Base-by-base conservation (phyloP, 2,888 invertebrate species). In the Volucella zonaria region DNA sequence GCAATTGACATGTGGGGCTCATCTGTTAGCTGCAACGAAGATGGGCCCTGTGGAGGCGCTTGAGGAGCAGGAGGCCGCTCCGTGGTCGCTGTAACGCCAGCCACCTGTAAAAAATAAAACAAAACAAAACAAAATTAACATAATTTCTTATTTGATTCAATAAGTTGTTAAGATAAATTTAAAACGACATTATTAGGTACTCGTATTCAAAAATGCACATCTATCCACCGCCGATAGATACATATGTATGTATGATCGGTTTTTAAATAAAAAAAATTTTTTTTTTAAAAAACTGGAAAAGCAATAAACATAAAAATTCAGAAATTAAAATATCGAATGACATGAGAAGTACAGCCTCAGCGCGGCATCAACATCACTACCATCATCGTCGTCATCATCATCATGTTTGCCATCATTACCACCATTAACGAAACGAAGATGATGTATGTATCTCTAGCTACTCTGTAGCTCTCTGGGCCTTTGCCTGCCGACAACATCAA, bases 1-100 rank as follows among this genome's bases (percentile, higher is more conserved):
- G 89, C 91, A 92, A 92, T 92, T 91, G 92, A 92, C 92, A 92
- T 92, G 90, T 92, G 92, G 89, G 91, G 91, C 90, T 92, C 92
- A 92, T 92, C 91, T 90, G 92, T 91, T 90, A 91, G 91, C 90
- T 90, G 91, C 90, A 92, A 89, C 90, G 90, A 89, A 89, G 91
- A 91, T 89, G 90, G 90, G 90, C 91, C 91, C 90, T 89, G 89
- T 88, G 88, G 88, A 89, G 89, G 88, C 88, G 88, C 88, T 87
- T 88, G 87, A 64, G 89, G 88, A 88, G 89, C 88, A 87, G 88
- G 79, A 81, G 88, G 86, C 71, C 88, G 88, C 89, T 89, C 89
- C 88, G 89, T 89, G 88, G 88, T 89, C 88, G 89, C 89, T 88
- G 89, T 88, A 87, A 89, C 88, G 86, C 89, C 89, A 89, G 88